These are phyloP conservation scores for Cebidichthys violaceus DNA, from an alignment of 2,113 vertebrate species.

Conservation along the genomic window DNA sequence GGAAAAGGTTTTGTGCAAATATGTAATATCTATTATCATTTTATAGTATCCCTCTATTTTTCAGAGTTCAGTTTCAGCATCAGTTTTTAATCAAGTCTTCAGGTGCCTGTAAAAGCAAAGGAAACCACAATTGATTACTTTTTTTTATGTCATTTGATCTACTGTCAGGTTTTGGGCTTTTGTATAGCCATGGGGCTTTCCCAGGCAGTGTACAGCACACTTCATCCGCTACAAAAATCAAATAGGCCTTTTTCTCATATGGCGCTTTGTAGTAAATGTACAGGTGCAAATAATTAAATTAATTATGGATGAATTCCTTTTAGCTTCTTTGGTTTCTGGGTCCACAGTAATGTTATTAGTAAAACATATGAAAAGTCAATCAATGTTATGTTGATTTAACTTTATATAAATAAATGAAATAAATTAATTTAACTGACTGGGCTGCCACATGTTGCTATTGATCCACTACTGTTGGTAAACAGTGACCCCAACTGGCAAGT, in stretches of 20 bases:
- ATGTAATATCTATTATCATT: neutral
- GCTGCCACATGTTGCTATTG: neutral
- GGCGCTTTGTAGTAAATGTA: neutral
- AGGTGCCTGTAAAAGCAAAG: neutral
- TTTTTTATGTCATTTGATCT: neutral
- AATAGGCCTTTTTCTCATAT: neutral
- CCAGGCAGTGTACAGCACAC: neutral
- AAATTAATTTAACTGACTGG: neutral
- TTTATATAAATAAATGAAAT: neutral
- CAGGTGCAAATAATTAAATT: neutral
- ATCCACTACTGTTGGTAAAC: conserved; percentile 16
- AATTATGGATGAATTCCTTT: neutral
- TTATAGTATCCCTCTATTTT: neutral
- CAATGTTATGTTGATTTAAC: neutral
- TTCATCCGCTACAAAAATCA: neutral
- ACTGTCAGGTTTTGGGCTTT: neutral
- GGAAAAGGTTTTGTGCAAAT: neutral
- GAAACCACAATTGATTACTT: neutral
- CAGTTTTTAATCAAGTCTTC: neutral
- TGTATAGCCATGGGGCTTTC: no score
- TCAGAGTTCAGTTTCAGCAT: neutral
- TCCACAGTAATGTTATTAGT: neutral
- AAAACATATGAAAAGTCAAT: neutral
- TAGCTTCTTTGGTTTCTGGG: neutral
- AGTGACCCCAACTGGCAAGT: conserved; percentile 46